These are phyloP conservation scores for Hybognathus amarus DNA, from an alignment of 2,797 vertebrate species.

Conservation along the genomic window DNA sequence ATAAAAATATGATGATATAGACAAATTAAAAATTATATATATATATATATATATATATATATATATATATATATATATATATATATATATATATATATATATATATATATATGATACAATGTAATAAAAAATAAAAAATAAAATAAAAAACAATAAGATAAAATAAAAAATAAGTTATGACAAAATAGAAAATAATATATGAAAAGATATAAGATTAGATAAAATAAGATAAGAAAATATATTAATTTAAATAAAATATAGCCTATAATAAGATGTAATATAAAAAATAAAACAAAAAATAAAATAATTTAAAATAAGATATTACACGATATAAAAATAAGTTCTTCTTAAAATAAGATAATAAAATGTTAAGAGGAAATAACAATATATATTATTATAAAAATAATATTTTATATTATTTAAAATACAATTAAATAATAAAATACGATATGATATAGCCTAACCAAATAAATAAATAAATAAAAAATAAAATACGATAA, in stretches of 20 bases:
- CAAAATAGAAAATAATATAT: no score
- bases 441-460: not conserved
- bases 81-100: no score
- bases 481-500: not conserved
- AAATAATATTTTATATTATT: no score
- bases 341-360: not conserved
- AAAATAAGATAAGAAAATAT: no score
- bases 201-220: not conserved
- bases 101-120: no score
- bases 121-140: not conserved
- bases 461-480: not conserved
- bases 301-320: not conserved
- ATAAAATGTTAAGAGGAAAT: not conserved
- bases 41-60: no score
- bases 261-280: no score
- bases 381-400: not conserved
- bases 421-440: not conserved
- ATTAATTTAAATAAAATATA: no score
- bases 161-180: no score
- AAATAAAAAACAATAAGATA: not conserved
- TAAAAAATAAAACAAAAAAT: not conserved
- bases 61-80: no score
- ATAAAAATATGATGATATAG: no score
- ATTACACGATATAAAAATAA: not conserved
- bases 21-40: no score